Percentiles rank a stretch among this genome's conserved stretches.
phyloP scores from a whole-genome alignment of 2,797 vertebrate genomes.

The Sebastes melanostomus region DNA sequence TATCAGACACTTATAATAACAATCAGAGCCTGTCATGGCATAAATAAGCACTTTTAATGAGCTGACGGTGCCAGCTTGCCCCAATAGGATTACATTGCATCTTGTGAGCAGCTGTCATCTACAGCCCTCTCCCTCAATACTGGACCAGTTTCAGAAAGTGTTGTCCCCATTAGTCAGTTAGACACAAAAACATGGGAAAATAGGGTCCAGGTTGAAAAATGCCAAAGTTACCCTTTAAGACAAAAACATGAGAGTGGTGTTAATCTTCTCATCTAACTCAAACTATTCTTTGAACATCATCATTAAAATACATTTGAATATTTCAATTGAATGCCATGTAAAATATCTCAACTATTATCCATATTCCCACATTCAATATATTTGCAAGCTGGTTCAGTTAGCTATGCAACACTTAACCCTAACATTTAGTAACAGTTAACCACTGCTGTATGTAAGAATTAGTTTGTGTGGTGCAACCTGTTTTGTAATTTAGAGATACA shows the following conservation, averaged over 20 bases:
- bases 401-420: not conserved
- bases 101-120: accelerated
- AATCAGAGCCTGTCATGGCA: too few species aligned
- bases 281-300: not conserved
- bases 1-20: too few species aligned
- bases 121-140: too few species aligned
- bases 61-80: too few species aligned
- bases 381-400: not conserved
- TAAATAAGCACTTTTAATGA: too few species aligned
- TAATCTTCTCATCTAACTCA: not conserved
- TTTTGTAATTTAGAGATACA: not conserved
- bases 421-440: not conserved
- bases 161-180: too few species aligned
- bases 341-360: not conserved
- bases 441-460: not conserved
- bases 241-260: not conserved
- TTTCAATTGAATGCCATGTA: not conserved
- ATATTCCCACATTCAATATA: not conserved
- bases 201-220: too few species aligned
- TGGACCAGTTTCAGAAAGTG: too few species aligned
- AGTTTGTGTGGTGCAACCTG: not conserved
- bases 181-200: too few species aligned
- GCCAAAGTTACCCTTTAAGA: too few species aligned
- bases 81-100: too few species aligned
- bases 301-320: not conserved